phyloP scores from a whole-genome alignment of 2,113 vertebrate species.

The Oophaga pumilio region DNA sequence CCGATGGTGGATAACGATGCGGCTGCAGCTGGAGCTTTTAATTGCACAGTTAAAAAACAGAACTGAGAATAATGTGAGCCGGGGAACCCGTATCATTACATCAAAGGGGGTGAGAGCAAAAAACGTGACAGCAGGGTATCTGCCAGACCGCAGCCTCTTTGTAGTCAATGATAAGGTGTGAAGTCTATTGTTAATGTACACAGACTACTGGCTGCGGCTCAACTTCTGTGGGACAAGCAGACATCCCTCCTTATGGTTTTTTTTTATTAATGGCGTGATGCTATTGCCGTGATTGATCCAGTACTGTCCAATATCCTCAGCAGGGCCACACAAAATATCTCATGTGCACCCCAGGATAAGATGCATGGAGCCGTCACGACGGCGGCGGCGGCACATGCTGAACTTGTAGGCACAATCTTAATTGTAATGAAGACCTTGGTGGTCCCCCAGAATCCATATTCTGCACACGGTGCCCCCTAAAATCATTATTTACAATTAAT shows the following conservation, averaged over 20 bases:
- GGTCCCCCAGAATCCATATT: no score
- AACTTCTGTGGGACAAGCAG: neutral
- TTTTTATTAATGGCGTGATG: neutral
- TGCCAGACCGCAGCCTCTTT: constrained; percentile 30
- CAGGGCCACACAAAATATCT: neutral
- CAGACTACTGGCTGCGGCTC: constrained; percentile 24
- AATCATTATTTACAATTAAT: no score
- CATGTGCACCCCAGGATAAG: neutral
- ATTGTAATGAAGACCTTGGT: no score
- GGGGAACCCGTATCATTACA: constrained; percentile 33
- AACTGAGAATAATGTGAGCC: constrained; percentile 13
- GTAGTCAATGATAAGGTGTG: constrained; percentile 44
- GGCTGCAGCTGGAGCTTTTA: constrained; percentile 40
- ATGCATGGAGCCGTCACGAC: no score
- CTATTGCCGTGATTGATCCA: neutral
- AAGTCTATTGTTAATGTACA: constrained; percentile 32
- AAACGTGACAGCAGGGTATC: constrained; percentile 53
- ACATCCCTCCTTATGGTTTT: neutral
- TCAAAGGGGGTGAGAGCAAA: constrained; percentile 28
- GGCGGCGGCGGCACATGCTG: no score
- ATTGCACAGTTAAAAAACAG: constrained; percentile 54
- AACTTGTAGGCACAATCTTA: no score
- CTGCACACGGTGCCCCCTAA: no score
- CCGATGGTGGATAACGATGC: constrained; percentile 12
- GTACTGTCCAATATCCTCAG: neutral